Base-by-base conservation (phyloP, 2,797 vertebrate species). In the Leuciscus waleckii region DNA sequence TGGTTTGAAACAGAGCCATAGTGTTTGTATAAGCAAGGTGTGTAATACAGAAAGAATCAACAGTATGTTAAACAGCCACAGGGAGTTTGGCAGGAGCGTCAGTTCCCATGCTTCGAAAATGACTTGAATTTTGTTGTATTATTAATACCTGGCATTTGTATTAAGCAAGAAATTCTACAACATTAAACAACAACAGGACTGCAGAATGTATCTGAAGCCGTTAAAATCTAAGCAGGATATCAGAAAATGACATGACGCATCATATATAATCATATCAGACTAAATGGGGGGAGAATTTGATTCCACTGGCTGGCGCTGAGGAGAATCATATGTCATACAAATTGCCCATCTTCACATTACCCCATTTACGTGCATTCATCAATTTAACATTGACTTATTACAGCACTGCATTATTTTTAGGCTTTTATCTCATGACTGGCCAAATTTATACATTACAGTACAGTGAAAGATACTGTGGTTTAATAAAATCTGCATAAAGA, bases 101-200 rank as follows among this genome's bases (percentile, higher is more conserved):
- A 10, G 49, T 78, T 84, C 82, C 26, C 65, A 79, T 71, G 75
- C 65, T 71, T 49, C 1, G 46, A 70, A 79, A 71, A 37, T 58
- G 3, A 65, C 14, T 68, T 68, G 39, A 65, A 65, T 43, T 49
- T 14, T 19, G 37, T 17, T 67, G 43, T 19, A 29, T 32, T 32
- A 65, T 46, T 29, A 41, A 61, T 61, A 77, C 10, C 46, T 39
- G 32, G 7, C n/a, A 32, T 63, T 26, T 79, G 58, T 43, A 32
- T 26, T 17, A 26, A 41, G 35, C 35, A 41, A 26, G 4, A 58
- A 10, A 39, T 77, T 78, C 1, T 16, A 78, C 23, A 41, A 61
- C 23, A 78, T 41, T 61, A 19, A 61, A 61, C 54, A 61, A 41
- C 54, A 78, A 78, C 14, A 41, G 35, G 75, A 26, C 9, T 61